Percentiles rank a stretch among this genome's conserved stretches.
Evolutionary conservation across 2,797 vertebrate species (phyloP).

Genomic region (Phoeniculus purpureus): DNA sequence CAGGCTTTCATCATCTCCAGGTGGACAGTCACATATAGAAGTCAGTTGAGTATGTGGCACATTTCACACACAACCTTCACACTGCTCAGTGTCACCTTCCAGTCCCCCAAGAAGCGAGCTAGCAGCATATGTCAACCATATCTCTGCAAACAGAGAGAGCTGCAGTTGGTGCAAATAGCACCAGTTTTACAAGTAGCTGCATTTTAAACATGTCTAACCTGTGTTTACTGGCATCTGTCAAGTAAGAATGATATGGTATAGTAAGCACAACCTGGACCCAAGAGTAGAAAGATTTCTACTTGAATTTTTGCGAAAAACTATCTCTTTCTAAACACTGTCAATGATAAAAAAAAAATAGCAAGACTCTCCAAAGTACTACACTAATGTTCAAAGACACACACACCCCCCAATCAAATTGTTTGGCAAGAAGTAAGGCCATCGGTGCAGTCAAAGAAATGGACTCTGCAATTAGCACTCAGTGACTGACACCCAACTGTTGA

Average conservation of each 20-base stretch:
- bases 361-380: background rate
- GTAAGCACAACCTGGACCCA: background rate
- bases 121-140: background rate
- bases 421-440: slow-evolving; percentile 33
- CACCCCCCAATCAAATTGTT: slow-evolving; percentile 24
- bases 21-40: background rate
- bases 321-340: background rate
- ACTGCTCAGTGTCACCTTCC: fast-evolving
- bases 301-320: background rate
- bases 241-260: background rate
- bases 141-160: background rate
- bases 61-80: background rate
- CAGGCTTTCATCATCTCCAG: background rate
- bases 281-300: background rate
- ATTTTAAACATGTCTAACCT: slow-evolving; percentile 25
- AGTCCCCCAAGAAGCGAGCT: background rate
- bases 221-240: background rate
- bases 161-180: slow-evolving; percentile 31
- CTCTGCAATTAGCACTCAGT: slow-evolving; percentile 59
- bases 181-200: slow-evolving; percentile 31
- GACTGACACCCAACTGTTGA: slow-evolving; percentile 49
- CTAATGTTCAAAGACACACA: background rate
- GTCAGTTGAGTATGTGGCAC: background rate
- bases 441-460: slow-evolving; percentile 42
- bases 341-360: background rate